These are phyloP conservation scores for Bombus polaris DNA, from an alignment of 1,140 invertebrate species.

Conservation along the genomic window DNA sequence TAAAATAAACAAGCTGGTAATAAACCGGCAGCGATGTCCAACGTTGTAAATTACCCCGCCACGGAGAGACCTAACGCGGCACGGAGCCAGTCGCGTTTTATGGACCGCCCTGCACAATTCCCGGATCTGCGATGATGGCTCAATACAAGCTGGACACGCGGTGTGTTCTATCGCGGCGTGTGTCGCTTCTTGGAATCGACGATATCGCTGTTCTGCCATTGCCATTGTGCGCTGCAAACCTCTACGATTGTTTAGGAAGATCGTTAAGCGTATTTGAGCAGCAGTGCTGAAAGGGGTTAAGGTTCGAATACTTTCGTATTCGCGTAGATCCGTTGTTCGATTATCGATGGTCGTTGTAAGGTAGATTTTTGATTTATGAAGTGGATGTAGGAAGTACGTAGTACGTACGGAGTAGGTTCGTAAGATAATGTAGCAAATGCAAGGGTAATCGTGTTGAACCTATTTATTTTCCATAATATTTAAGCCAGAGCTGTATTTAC, in stretches of 20 bases:
- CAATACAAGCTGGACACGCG: slow-evolving; percentile 66
- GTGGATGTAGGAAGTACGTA: too few species aligned
- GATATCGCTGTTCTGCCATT: background rate
- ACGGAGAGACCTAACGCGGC: slow-evolving; percentile 68
- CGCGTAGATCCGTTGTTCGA: too few species aligned
- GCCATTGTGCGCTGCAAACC: background rate
- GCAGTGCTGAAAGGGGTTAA: background rate
- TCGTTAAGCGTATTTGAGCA: background rate
- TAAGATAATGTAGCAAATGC: too few species aligned
- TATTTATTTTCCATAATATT: too few species aligned
- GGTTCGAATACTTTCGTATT: background rate
- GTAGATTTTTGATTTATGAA: too few species aligned
- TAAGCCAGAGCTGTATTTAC: too few species aligned
- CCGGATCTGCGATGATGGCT: slow-evolving; percentile 78
- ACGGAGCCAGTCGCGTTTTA: slow-evolving; percentile 74
- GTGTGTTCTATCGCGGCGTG: background rate
- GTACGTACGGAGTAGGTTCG: too few species aligned
- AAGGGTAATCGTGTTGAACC: too few species aligned
- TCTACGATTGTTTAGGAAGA: background rate
- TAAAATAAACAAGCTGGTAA: slow-evolving; percentile 80
- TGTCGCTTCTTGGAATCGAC: slow-evolving; percentile 6
- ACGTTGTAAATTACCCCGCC: slow-evolving; percentile 78
- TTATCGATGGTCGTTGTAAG: too few species aligned
- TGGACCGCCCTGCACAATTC: slow-evolving; percentile 77
- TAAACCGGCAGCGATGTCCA: slow-evolving; percentile 79